Evolutionary conservation across 1,140 invertebrate species (phyloP).

Genomic region (Cyphomyrmex costatus): DNA sequence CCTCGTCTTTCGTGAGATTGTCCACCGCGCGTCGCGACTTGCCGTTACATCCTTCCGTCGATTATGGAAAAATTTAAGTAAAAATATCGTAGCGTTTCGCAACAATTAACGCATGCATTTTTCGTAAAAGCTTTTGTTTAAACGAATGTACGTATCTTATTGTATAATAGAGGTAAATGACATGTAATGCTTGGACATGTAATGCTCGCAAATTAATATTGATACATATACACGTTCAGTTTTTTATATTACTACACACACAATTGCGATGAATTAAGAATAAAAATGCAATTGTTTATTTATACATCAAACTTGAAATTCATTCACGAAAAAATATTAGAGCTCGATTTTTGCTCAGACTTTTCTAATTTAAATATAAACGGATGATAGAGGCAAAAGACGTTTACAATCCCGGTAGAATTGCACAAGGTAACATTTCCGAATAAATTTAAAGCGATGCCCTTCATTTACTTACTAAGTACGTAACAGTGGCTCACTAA

Average conservation of each 20-base stretch:
- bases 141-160: background rate
- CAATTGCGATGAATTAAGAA: background rate
- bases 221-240: background rate
- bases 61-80: background rate
- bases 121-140: background rate
- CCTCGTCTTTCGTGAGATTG: background rate
- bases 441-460: constrained; percentile 61
- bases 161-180: background rate
- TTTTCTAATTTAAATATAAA: constrained; percentile 44
- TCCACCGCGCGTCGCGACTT: background rate
- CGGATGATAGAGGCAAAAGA: constrained; percentile 19
- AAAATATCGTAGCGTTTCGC: background rate
- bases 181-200: no score
- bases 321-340: constrained; percentile 1
- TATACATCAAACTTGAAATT: constrained; percentile 1
- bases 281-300: background rate
- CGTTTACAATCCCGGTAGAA: constrained; percentile 46
- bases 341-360: background rate
- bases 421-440: constrained; percentile 33
- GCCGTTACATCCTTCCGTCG: background rate
- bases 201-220: background rate
- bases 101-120: background rate
- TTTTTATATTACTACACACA: background rate
- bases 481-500: constrained; percentile 46
- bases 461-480: constrained; percentile 61